phyloP scores from a whole-genome alignment of 2,797 vertebrate genomes.

The Fundulus diaphanus region DNA sequence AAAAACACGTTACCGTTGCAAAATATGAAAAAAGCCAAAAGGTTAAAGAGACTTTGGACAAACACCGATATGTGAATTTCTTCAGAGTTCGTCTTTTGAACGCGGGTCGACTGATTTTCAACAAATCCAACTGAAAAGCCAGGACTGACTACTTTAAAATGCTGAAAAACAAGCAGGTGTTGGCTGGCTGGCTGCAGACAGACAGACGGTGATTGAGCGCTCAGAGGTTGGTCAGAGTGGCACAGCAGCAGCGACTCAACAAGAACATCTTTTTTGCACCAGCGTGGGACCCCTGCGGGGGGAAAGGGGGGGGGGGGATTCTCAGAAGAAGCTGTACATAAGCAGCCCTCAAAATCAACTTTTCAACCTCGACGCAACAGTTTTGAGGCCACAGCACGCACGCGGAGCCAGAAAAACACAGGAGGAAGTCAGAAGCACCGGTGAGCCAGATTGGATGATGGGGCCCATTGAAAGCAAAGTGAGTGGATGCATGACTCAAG shows the following conservation, averaged over 20 bases:
- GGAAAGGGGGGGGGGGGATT: background rate
- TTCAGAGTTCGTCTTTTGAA: background rate
- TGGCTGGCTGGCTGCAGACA: background rate
- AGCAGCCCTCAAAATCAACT: slow-evolving; percentile 23
- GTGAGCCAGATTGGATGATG: slow-evolving; percentile 44
- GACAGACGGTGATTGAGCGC: background rate
- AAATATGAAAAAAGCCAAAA: too few species aligned
- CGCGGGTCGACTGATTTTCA: background rate
- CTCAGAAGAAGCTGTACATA: slow-evolving; percentile 16
- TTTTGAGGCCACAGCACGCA: slow-evolving; percentile 17
- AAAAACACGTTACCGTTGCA: too few species aligned
- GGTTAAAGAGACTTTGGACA: too few species aligned
- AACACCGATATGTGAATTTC: too few species aligned
- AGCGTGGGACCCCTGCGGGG: background rate
- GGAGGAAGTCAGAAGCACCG: slow-evolving; percentile 37
- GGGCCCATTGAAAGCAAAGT: slow-evolving; percentile 53
- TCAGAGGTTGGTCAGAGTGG: background rate
- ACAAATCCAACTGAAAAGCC: background rate
- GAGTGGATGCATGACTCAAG: slow-evolving; percentile 75
- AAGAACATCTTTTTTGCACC: background rate
- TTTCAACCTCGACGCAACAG: slow-evolving; percentile 11
- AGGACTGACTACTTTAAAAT: background rate
- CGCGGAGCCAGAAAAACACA: slow-evolving; percentile 19
- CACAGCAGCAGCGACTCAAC: background rate
- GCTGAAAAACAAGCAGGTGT: background rate